phyloP scores from a whole-genome alignment of 1,140 invertebrate genomes.

The Drosophila mojavensis region DNA sequence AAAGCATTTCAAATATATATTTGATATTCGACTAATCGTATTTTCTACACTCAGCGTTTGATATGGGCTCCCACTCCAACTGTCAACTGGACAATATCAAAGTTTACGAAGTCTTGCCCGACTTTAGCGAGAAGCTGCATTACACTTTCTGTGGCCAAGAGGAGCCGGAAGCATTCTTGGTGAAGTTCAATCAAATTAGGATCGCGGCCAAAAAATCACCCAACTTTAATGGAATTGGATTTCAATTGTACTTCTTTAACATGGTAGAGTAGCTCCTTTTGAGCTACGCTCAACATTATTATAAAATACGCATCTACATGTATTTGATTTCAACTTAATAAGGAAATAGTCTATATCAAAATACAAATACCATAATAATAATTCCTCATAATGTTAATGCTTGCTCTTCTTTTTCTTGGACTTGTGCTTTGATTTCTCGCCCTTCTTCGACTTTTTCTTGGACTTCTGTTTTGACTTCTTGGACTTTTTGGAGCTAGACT shows the following conservation, averaged over 20 bases:
- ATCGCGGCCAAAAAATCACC: conserved; percentile 87
- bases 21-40: neutral
- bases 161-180: conserved; percentile 85
- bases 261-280: neutral
- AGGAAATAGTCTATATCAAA: neutral
- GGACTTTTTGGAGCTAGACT: conserved; percentile 58
- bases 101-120: conserved; percentile 84
- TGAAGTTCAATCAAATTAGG: conserved; percentile 85
- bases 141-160: conserved; percentile 86
- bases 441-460: conserved; percentile 78
- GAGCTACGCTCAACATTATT: neutral
- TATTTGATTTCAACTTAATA: neutral
- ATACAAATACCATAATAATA: neutral
- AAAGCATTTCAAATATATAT: neutral
- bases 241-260: conserved; percentile 66
- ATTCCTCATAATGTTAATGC: conserved; percentile 22
- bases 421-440: conserved; percentile 61
- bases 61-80: conserved; percentile 86
- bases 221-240: conserved; percentile 89
- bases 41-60: conserved; percentile 84
- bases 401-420: conserved; percentile 67
- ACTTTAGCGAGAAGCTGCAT: conserved; percentile 64
- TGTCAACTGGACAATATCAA: conserved; percentile 87
- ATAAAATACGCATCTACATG: neutral
- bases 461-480: conserved; percentile 59